Percentiles rank a stretch among this genome's conserved stretches.
These are phyloP conservation scores for Zaprionus bogoriensis DNA, from an alignment of 2,888 invertebrate species.

Conservation along the genomic window DNA sequence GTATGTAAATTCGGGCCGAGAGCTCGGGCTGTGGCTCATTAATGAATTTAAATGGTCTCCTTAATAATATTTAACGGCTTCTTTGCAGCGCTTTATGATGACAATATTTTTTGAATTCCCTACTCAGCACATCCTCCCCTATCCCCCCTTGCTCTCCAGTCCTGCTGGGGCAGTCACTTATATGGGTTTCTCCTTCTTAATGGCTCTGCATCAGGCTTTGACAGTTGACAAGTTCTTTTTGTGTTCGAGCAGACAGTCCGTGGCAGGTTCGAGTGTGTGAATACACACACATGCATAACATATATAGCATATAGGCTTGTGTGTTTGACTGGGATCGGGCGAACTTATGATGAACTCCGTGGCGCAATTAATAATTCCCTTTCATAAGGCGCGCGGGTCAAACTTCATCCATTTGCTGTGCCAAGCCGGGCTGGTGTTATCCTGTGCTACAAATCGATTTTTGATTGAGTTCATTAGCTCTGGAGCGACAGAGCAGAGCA, in stretches of 20 bases:
- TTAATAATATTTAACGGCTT: slow-evolving; percentile 83
- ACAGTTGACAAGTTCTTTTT: slow-evolving; percentile 78
- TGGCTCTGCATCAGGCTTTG: slow-evolving; percentile 73
- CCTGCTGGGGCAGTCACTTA: slow-evolving; percentile 34
- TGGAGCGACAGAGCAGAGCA: slow-evolving; percentile 33
- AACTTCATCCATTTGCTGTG: slow-evolving; percentile 74
- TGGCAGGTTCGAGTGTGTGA: slow-evolving; percentile 1
- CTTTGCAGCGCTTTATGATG: slow-evolving; percentile 82
- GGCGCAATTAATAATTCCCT: slow-evolving; percentile 79
- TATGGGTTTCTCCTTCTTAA: slow-evolving; percentile 74
- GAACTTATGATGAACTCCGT: slow-evolving; percentile 61
- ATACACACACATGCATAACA: too few species aligned
- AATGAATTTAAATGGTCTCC: slow-evolving; percentile 83
- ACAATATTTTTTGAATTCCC: slow-evolving; percentile 77
- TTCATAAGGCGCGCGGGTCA: slow-evolving; percentile 58
- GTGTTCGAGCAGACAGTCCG: slow-evolving; percentile 40
- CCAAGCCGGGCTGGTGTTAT: slow-evolving; percentile 27
- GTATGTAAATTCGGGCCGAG: slow-evolving; percentile 67
- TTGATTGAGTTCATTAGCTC: slow-evolving; percentile 81
- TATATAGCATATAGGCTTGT: background rate
- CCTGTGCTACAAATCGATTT: slow-evolving; percentile 79
- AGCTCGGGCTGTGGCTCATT: slow-evolving; percentile 80
- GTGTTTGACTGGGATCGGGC: background rate
- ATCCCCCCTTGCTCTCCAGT: background rate
- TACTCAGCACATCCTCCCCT: background rate